A percentile compares a stretch with the other conserved stretches of the same genome.
phyloP scores from a whole-genome alignment of 2,888 invertebrate species.

The Cremastinae sp. region DNA sequence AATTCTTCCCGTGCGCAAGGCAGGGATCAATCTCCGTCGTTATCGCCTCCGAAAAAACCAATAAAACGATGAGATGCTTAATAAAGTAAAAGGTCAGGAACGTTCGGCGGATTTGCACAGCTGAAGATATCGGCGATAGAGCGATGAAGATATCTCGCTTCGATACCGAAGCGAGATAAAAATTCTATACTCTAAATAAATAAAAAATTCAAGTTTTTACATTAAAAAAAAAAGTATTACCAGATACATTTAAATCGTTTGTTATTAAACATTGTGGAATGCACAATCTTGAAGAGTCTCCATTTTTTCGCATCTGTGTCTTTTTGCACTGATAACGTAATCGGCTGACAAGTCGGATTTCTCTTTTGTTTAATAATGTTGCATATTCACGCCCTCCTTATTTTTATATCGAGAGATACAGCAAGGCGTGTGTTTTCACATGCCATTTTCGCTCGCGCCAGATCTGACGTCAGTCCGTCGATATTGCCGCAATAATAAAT shows the following conservation, averaged over 20 bases:
- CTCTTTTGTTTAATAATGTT: conserved; percentile 14
- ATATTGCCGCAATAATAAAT: conserved; percentile 48
- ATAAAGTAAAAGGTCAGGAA: conserved; percentile 17
- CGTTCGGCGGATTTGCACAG: conserved; percentile 1
- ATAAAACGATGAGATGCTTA: conserved; percentile 6
- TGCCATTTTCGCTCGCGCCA: background rate
- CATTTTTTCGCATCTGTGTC: conserved; percentile 7
- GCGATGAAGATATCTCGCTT: background rate
- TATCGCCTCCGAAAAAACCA: conserved; percentile 16
- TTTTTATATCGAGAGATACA: conserved; percentile 18
- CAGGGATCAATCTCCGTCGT: conserved; percentile 10
- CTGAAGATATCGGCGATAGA: conserved; percentile 11
- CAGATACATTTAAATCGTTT: background rate
- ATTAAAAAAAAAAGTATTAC: background rate
- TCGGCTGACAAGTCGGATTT: background rate
- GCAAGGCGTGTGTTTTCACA: conserved; percentile 19
- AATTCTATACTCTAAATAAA: no score
- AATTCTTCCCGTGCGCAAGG: conserved; percentile 3
- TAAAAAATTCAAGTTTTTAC: no score
- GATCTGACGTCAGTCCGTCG: conserved; percentile 51
- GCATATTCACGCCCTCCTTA: conserved; percentile 33
- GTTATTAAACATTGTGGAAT: background rate
- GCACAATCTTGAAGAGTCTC: background rate
- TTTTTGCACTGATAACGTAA: conserved; percentile 22
- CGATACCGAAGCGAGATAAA: no score